Conservation (phyloP, 2,797 vertebrate genomes). For the Mus caroli region DNA sequence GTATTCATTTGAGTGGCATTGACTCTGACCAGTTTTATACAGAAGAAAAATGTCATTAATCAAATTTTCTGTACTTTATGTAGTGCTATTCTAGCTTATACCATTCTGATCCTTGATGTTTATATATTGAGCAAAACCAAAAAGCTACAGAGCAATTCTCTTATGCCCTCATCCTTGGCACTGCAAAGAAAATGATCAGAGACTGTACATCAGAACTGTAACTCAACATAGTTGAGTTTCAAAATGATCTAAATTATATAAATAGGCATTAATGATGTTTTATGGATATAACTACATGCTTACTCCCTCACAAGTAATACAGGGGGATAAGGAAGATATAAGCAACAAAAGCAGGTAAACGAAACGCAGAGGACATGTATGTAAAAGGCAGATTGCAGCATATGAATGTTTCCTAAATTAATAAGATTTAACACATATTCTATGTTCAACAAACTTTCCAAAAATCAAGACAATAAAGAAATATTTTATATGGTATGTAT, state of each 20-base stretch:
- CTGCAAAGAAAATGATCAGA: not conserved
- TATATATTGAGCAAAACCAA: not conserved
- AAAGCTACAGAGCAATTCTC: not conserved
- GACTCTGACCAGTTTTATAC: not conserved
- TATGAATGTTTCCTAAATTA: not conserved
- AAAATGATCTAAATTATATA: slow-evolving; percentile 17
- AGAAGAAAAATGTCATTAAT: slow-evolving; percentile 44
- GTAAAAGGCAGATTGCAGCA: not conserved
- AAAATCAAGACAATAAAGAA: not conserved
- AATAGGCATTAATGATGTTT: not conserved
- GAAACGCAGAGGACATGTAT: not conserved
- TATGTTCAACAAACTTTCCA: not conserved
- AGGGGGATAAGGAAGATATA: not conserved
- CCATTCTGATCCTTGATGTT: not conserved
- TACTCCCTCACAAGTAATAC: not conserved
- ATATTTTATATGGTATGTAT: not conserved
- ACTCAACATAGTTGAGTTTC: not conserved
- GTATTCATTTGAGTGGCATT: not conserved
- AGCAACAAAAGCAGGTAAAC: not conserved
- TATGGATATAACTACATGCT: not conserved
- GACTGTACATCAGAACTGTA: not conserved
- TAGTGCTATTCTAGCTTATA: not conserved
- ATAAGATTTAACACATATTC: not conserved
- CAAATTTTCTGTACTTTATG: not conserved
- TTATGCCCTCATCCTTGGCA: not conserved